Evolutionary conservation across 2,113 vertebrate species (phyloP), one percentile per base, ranked within the genome.

Genomic region (Sturnira hondurensis): DNA sequence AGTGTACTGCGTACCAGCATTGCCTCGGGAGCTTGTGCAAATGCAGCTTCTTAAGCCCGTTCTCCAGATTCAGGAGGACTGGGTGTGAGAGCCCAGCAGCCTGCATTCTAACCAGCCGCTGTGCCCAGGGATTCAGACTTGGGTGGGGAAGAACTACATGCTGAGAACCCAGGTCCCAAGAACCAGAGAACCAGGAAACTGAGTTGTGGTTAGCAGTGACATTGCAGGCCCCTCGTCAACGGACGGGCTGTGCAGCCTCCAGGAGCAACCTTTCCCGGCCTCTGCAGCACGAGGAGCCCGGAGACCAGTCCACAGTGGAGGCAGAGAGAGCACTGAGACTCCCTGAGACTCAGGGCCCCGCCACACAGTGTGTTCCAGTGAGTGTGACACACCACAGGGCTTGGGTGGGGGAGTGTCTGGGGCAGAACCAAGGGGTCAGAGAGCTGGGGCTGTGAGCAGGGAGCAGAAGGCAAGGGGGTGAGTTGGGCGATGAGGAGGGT

Each of bases 101-200:
- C 47, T 12, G 10, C 41, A n/a, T 71, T 71, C 9, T 45, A n/a
- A 56, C 20, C 33, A 70, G 38, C 16, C 26, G 9, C 16, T 1
- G 5, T 36, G 19, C n/a, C 24, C 26, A 0, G 7, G 19, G 74
- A 58, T 28, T 73, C 76, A 36, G 41, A 61, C 41, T 12, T 0
- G 54, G 47, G 47, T 43, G n/a, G 52, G 31, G 45, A 17, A 24
- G n/a, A 7, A 9, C 12, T 13, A 43, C 36, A 6, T 0, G 0
- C 14, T 17, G 33, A 52, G 74, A 47, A 17, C 17, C 16, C 11
- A 22, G 24, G 33, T 31, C 36, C 56, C 3, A 4, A 36, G 24
- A 26, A 56, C 36, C 19, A 8, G 22, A 54, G 50, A 73, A 45
- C 36, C 15, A 4, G 16, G 70, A 84, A 38, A 36, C 71, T 11